These are phyloP conservation scores for Anorthoa munda DNA, from an alignment of 2,888 invertebrate species.

Conservation along the genomic window DNA sequence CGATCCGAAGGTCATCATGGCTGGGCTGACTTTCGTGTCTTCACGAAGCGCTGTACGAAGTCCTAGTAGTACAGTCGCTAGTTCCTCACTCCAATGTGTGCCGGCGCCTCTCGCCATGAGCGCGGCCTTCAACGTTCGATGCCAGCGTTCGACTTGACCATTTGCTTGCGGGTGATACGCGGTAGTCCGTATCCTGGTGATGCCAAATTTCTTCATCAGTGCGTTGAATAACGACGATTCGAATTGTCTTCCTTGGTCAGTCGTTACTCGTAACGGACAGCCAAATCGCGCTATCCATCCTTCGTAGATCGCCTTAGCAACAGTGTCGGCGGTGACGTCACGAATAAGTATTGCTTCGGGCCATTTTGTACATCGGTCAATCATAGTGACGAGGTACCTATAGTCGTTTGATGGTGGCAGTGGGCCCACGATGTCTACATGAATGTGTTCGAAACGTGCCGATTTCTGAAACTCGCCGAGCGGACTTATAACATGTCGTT, in stretches of 20 bases:
- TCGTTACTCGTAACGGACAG: conserved; percentile 5
- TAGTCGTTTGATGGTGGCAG: conserved; percentile 22
- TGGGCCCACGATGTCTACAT: conserved; percentile 20
- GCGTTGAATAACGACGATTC: too few species aligned
- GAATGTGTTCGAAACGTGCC: conserved; percentile 17
- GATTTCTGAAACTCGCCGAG: conserved; percentile 25
- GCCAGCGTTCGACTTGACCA: too few species aligned
- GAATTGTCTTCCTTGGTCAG: conserved; percentile 10
- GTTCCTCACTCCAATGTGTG: too few species aligned
- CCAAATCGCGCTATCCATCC: conserved; percentile 31
- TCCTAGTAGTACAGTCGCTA: too few species aligned
- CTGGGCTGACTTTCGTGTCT: too few species aligned
- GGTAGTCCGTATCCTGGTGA: too few species aligned
- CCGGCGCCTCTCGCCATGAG: too few species aligned
- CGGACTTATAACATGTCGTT: conserved; percentile 17
- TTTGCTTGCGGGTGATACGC: too few species aligned
- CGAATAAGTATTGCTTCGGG: background rate
- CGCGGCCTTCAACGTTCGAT: too few species aligned
- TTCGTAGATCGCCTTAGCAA: conserved; percentile 13
- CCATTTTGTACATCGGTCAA: conserved; percentile 36
- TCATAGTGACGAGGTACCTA: conserved; percentile 19
- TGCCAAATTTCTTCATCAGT: too few species aligned
- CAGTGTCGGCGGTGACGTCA: conserved; percentile 12
- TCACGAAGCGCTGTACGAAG: too few species aligned
- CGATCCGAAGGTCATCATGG: too few species aligned